Evolutionary conservation across 2,113 vertebrate genomes (phyloP), one percentile per base, ranked within the genome.

Genomic region (Nematolebias whitei): DNA sequence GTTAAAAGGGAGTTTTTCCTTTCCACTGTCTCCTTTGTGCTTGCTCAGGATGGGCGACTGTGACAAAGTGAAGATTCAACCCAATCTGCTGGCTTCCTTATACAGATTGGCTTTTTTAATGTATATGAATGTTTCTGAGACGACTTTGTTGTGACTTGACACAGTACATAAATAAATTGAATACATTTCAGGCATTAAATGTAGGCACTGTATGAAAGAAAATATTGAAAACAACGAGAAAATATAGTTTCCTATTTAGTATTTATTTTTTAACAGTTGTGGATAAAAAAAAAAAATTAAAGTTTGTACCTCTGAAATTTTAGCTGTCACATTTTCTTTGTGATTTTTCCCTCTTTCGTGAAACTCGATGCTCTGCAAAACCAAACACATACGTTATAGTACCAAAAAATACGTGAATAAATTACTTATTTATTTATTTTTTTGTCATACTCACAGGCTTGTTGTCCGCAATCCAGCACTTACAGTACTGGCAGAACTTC

Each of bases 401-500:
- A 54, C 1, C 18, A 13, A 12, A 58, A 8, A 1, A 12, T 3
- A 5, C 56, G 6, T n/a, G 3, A 1, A 47, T 0, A 24, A 7
- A 23, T n/a, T n/a, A n/a, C n/a, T n/a, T n/a, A n/a, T n/a, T n/a
- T n/a, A n/a, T n/a, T 1, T 10, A 8, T 35, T 6, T 35, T 35
- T 35, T 18, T 1, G 1, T 2, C 0, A 12, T 6, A 91, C 96
- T 70, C 93, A 99, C 98, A 80, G 96, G 98, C 77, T 97, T 98
- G 79, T 99, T 99, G 88, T 99, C 98, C 2, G 98, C 96, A 87
- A 99, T 99, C 98, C 97, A 99, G 81, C 98, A 99, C 87, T 99
- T 99, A 92, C 98, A 99, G 87, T 99, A 98, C 85, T 96, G 95
- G 55, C 97, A 99, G 89, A 99, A 98, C 75, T 99, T 99, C 92